phyloP scores from a whole-genome alignment of 2,888 invertebrate species.

The Glaucopsyche alexis region DNA sequence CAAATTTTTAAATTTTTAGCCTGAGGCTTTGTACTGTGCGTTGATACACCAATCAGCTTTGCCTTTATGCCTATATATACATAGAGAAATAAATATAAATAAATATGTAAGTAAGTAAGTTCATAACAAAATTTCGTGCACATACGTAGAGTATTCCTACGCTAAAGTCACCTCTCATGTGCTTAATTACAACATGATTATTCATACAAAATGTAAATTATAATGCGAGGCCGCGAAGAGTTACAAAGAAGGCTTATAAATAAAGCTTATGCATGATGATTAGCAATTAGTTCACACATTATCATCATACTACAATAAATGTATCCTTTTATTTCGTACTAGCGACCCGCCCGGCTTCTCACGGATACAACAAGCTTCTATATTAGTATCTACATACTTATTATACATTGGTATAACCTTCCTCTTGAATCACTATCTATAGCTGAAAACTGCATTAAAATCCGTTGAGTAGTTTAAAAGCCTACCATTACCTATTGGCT shows the following conservation, averaged over 20 bases:
- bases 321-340: not conserved
- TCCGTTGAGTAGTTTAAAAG: too few relatives aligned
- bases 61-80: too few relatives aligned
- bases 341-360: not conserved
- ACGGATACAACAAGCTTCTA: too few relatives aligned
- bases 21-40: too few relatives aligned
- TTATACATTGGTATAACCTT: not conserved
- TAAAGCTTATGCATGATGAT: not conserved
- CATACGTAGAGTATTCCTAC: not conserved
- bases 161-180: slow-evolving; percentile 9
- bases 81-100: too few relatives aligned
- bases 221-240: not conserved
- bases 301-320: not conserved
- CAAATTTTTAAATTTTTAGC: too few relatives aligned
- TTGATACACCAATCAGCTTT: too few relatives aligned
- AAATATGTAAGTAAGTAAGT: too few relatives aligned
- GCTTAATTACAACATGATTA: slow-evolving; percentile 10
- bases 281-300: not conserved
- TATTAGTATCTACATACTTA: not conserved
- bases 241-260: not conserved
- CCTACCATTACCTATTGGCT: too few relatives aligned
- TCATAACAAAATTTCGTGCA: not conserved
- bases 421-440: too few relatives aligned
- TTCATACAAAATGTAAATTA: slow-evolving; percentile 24
- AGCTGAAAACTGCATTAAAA: too few relatives aligned